Percentiles rank a stretch among this genome's conserved stretches.
Evolutionary conservation across 2,888 invertebrate species (phyloP).

Genomic region (Megastigmus dorsalis): DNA sequence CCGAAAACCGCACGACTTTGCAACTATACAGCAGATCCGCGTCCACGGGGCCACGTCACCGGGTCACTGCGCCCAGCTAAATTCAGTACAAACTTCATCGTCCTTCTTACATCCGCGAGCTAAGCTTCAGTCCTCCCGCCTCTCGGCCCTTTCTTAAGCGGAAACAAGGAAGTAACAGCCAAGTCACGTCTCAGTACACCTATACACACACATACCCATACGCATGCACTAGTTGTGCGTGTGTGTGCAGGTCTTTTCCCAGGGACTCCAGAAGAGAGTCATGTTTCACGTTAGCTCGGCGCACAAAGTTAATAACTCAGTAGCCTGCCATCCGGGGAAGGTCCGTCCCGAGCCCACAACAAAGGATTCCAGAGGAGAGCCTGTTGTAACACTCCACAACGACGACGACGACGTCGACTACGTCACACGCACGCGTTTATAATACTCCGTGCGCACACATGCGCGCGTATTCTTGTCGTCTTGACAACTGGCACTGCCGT

Average conservation of each 20-base stretch:
- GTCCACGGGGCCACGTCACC: too few species aligned
- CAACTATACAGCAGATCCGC: too few species aligned
- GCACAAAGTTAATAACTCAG: constrained; percentile 59
- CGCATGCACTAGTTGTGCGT: too few species aligned
- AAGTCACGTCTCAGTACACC: too few species aligned
- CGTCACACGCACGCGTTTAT: not conserved
- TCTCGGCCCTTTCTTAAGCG: constrained; percentile 9
- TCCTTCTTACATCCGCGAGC: too few species aligned
- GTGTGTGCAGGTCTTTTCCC: too few species aligned
- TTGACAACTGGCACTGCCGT: constrained; percentile 7
- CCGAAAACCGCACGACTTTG: too few species aligned
- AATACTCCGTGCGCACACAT: too few species aligned
- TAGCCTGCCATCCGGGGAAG: constrained; percentile 43
- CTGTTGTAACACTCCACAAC: too few species aligned
- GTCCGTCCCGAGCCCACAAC: constrained; percentile 52
- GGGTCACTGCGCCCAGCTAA: too few species aligned
- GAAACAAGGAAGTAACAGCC: constrained; percentile 6
- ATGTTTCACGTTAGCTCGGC: constrained; percentile 54
- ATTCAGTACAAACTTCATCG: too few species aligned
- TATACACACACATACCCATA: too few species aligned
- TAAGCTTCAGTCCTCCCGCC: not conserved
- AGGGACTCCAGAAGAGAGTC: constrained; percentile 50
- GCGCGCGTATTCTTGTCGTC: not conserved
- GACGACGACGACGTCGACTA: not conserved
- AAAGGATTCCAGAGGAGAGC: constrained; percentile 55